phyloP scores from a whole-genome alignment of 2,888 invertebrate genomes.

The Apoderus coryli region DNA sequence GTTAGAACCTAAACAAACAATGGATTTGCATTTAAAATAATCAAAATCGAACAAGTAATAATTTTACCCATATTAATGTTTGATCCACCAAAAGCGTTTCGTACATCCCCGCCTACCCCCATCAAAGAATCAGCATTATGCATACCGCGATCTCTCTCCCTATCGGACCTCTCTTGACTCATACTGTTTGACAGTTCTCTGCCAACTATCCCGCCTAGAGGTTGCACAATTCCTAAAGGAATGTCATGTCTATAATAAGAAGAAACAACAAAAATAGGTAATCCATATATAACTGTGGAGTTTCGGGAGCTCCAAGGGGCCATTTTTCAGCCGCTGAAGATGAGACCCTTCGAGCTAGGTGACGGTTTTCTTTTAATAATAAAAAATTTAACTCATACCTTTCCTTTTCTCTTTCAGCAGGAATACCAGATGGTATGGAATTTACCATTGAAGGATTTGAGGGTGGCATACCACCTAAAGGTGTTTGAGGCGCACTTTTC shows the following conservation, averaged over 20 bases:
- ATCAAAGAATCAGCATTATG: slow-evolving; percentile 33
- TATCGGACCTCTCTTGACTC: slow-evolving; percentile 23
- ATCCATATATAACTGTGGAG: no score
- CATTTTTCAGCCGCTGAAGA: no score
- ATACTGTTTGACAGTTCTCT: slow-evolving; percentile 10
- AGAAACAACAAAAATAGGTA: no score
- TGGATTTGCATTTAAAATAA: not conserved
- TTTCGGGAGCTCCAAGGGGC: no score
- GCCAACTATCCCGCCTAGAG: slow-evolving; percentile 11
- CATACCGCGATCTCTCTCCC: slow-evolving; percentile 23
- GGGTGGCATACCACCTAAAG: slow-evolving; percentile 29
- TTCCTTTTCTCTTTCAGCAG: slow-evolving; percentile 12
- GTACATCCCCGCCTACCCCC: slow-evolving; percentile 43
- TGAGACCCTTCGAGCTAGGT: no score
- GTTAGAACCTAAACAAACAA: slow-evolving; percentile 22
- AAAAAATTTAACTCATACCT: no score
- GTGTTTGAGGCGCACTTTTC: slow-evolving; percentile 41
- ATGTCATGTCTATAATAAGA: slow-evolving; percentile 14
- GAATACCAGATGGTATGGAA: slow-evolving; percentile 23
- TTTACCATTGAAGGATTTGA: slow-evolving; percentile 23
- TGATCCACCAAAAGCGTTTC: slow-evolving; percentile 35
- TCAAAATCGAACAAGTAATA: not conserved
- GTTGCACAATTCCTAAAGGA: slow-evolving; percentile 14
- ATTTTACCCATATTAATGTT: slow-evolving; percentile 21
- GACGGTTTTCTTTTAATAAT: no score